phyloP scores from a whole-genome alignment of 2,797 vertebrate species.

The Syndactyla subalaris region DNA sequence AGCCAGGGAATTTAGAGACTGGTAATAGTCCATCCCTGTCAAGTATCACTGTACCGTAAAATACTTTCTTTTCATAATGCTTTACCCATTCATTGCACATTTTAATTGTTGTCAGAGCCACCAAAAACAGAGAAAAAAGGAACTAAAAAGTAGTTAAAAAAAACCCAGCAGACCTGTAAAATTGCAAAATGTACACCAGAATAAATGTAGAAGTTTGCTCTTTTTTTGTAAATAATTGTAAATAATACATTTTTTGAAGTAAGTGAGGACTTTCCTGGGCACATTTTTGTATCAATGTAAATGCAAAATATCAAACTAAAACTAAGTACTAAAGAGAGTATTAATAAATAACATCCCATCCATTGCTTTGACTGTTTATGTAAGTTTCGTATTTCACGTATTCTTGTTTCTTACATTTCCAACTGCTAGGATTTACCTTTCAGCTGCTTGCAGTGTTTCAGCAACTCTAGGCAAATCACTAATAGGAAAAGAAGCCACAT shows the following conservation, averaged over 20 bases:
- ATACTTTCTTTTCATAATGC: neutral
- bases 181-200: neutral
- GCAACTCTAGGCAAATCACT: neutral
- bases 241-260: neutral
- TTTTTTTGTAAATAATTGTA: neutral
- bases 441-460: constrained; percentile 1
- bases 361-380: neutral
- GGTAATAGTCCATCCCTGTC: neutral
- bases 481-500: neutral
- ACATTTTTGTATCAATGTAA: neutral
- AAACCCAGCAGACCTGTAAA: neutral
- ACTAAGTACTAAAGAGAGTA: neutral
- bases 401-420: constrained; percentile 28
- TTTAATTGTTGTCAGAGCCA: neutral
- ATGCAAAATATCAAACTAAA: constrained; percentile 41
- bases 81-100: neutral
- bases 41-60: neutral
- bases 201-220: constrained; percentile 3
- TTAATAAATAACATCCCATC: constrained; percentile 1
- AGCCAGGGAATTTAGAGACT: neutral
- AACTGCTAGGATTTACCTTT: neutral
- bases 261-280: constrained; percentile 10
- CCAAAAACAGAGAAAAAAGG: neutral
- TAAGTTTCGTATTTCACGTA: constrained; percentile 17
- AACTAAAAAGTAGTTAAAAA: neutral